These are phyloP conservation scores for Andrena praecox DNA, from an alignment of 2,888 invertebrate genomes.

Conservation along the genomic window DNA sequence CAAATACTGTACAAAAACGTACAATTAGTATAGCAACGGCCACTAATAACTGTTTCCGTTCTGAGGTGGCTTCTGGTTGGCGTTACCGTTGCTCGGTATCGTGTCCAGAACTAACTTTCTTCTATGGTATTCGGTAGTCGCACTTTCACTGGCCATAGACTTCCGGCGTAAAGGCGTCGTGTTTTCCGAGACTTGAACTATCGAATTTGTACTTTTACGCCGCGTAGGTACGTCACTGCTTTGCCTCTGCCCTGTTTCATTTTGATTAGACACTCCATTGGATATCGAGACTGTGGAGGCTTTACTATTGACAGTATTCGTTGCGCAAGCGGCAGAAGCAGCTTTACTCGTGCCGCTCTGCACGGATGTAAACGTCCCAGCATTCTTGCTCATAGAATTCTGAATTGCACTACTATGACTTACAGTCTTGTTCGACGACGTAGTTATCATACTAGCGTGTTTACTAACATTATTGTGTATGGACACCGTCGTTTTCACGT, in stretches of 20 bases:
- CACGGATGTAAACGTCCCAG: slow-evolving; percentile 41
- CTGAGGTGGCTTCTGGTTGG: slow-evolving; percentile 73
- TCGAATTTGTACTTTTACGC: slow-evolving; percentile 81
- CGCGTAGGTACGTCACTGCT: slow-evolving; percentile 71
- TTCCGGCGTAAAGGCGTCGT: slow-evolving; percentile 85
- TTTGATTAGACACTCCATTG: slow-evolving; percentile 64
- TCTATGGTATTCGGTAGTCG: slow-evolving; percentile 76
- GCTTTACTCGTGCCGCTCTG: slow-evolving; percentile 67
- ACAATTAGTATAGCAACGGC: slow-evolving; percentile 64
- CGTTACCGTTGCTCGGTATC: slow-evolving; percentile 67
- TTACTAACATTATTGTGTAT: slow-evolving; percentile 78
- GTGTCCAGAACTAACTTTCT: slow-evolving; percentile 79
- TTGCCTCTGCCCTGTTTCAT: slow-evolving; percentile 62
- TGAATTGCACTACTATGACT: slow-evolving; percentile 63
- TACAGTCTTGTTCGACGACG: slow-evolving; percentile 70
- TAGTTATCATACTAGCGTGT: slow-evolving; percentile 79
- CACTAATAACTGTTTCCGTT: slow-evolving; percentile 73
- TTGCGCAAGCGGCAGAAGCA: slow-evolving; percentile 47
- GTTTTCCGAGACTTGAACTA: slow-evolving; percentile 72
- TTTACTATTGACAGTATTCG: slow-evolving; percentile 59
- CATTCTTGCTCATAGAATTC: slow-evolving; percentile 45
- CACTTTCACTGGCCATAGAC: slow-evolving; percentile 84
- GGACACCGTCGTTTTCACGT: slow-evolving; percentile 70
- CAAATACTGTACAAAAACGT: slow-evolving; percentile 80
- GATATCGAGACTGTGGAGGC: slow-evolving; percentile 55